These are phyloP conservation scores for Ligdia adustata DNA, from an alignment of 2,888 invertebrate species.

Conservation along the genomic window DNA sequence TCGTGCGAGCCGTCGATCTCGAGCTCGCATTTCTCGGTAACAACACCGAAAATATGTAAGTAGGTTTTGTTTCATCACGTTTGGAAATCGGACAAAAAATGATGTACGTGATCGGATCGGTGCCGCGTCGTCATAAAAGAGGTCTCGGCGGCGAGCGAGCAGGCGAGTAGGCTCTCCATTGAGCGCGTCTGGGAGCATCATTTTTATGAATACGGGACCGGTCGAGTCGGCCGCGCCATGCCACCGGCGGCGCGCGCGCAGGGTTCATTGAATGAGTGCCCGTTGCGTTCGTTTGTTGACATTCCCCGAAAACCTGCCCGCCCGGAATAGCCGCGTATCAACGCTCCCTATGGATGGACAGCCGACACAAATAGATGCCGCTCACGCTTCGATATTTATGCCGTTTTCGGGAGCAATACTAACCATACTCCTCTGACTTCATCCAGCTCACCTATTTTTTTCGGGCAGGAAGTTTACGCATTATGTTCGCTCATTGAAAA, in stretches of 20 bases:
- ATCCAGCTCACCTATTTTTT: conserved; percentile 56
- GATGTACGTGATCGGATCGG: conserved; percentile 59
- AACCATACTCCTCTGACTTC: too few relatives aligned
- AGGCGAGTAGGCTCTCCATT: conserved; percentile 68
- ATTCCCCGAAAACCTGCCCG: conserved; percentile 83
- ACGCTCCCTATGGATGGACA: conserved; percentile 68
- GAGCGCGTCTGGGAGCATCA: conserved; percentile 72
- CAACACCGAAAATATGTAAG: conserved; percentile 43
- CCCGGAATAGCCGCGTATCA: conserved; percentile 73
- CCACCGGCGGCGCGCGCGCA: conserved; percentile 45
- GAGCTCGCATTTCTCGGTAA: conserved; percentile 46
- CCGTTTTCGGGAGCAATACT: conserved; percentile 70
- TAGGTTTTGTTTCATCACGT: conserved; percentile 56
- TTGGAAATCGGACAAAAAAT: conserved; percentile 56
- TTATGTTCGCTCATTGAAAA: conserved; percentile 37
- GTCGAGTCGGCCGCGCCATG: conserved; percentile 53
- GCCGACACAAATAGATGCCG: conserved; percentile 74
- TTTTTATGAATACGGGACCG: conserved; percentile 81
- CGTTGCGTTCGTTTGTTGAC: conserved; percentile 78
- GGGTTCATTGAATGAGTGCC: conserved; percentile 81
- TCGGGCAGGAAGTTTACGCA: conserved; percentile 50
- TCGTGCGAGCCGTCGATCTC: conserved; percentile 50
- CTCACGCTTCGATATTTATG: conserved; percentile 61
- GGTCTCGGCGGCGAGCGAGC: conserved; percentile 47
- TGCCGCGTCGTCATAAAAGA: conserved; percentile 50